Base-by-base conservation (phyloP, 2,888 invertebrate genomes). In the Prenolepis imparis region DNA sequence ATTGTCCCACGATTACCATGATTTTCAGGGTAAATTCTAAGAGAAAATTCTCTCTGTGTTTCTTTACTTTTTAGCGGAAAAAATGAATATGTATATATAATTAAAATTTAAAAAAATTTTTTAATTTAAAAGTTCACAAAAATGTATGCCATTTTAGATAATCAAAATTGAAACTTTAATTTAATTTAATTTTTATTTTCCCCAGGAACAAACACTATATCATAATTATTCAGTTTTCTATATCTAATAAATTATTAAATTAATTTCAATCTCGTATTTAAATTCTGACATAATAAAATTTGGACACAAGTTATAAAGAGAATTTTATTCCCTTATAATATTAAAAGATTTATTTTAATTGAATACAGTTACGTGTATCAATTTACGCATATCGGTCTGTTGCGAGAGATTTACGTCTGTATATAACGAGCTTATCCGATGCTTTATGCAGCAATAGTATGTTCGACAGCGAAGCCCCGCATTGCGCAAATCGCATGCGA, bases 381-480 rank as follows among this genome's bases (percentile, higher is more conserved):
- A 64, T 64, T 36, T 55, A 18, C 5, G 21, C 32, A 21, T 32
- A 32, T 32, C 39, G 3, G 24, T 24, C 52, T 64, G 44, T 32
- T 32, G 70, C 36, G n/a, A n/a, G 12, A 80, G 72, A 85, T 86
- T 82, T 63, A 36, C 72, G 78, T 52, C 72, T 11, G 52, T 52
- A 52, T 52, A 61, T 90, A 90, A 91, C 84, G 84, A 85, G 91
- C 84, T 91, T 91, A 89, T 32, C 55, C 72, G 57, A 32, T 80
- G 75, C 87, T 86, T 86, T 85, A 84, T 85, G 44, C 15, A 80
- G 87, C 83, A 89, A 89, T 90, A 89, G 86, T 86, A 86, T 87
- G 86, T 88, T 81, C 82, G 88, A 90, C 88, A 88, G 87, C 59
- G 92, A 92, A 92, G 92, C 92, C 92, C 90, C 70, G 80, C 75